Evolutionary conservation across 2,888 invertebrate species (phyloP), one percentile per base, ranked within the genome.

Genomic region (Anticlea derivata): DNA sequence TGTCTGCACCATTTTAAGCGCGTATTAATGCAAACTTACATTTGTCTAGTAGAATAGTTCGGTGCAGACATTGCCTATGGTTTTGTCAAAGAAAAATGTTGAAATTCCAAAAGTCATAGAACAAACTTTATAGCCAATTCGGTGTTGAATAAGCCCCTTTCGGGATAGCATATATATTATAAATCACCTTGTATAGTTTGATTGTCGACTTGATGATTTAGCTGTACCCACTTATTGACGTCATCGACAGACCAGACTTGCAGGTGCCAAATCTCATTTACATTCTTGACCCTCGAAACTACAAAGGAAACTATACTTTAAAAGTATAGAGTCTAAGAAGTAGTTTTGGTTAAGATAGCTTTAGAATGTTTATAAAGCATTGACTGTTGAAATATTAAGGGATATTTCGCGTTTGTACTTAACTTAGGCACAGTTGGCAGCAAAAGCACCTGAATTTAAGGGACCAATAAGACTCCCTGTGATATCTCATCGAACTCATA

Each of bases 191-290:
- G 27, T 40, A 33, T 4, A 27, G 56, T 59, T 69, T 66, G 69
- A 73, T 70, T 68, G 70, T 64, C 60, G 54, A 58, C 66, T 66
- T 70, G 69, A 73, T 71, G 61, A 48, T 51, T 58, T 48, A 51
- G 59, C 60, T 75, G 31, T 78, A 72, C 68, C 68, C 56, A 72
- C 69, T 69, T 52, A 45, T 61, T 86, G 81, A 84, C 85, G 82
- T 87, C 86, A 87, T 48, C 70, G 52, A 40, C 68, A 29, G 67
- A 69, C 80, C 79, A 88, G 88, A 88, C 86, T 69, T 68, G 67
- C 86, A 83, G 88, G 88, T 86, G 88, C 86, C 87, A 70, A 70
- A 59, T 66, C 73, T 80, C 73, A 83, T 85, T 83, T 82, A 75
- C 75, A 84, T 83, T 78, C 76, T 75, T 69, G 72, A 67, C 63